phyloP scores from a whole-genome alignment of 2,797 vertebrate genomes.

The Ispidina lecontei region DNA sequence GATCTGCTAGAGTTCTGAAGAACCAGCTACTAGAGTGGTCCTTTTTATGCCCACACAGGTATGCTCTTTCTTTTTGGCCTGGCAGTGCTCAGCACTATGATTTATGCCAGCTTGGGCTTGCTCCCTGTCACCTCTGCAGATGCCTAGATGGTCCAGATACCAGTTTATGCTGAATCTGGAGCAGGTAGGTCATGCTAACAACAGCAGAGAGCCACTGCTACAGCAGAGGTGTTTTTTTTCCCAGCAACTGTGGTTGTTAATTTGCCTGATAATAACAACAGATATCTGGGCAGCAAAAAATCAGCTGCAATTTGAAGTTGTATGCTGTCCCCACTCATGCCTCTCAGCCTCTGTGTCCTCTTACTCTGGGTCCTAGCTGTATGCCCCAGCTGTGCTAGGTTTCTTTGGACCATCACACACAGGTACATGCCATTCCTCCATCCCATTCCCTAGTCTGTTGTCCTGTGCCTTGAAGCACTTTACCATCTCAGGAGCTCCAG shows the following conservation, averaged over 20 bases:
- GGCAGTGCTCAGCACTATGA: neutral
- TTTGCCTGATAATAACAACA: neutral
- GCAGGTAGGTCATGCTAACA: neutral
- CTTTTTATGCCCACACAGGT: neutral
- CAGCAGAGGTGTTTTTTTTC: neutral
- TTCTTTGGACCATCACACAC: neutral
- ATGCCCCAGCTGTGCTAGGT: neutral
- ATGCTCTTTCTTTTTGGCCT: neutral
- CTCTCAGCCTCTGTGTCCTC: neutral
- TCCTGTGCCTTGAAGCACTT: neutral
- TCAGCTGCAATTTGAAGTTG: neutral
- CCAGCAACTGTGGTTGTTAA: neutral
- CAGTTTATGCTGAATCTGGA: neutral
- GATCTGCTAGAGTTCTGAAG: neutral
- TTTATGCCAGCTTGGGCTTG: neutral
- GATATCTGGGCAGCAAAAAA: neutral
- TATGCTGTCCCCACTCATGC: neutral
- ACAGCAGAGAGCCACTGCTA: neutral
- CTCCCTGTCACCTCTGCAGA: neutral
- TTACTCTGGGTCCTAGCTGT: neutral
- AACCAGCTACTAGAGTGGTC: neutral
- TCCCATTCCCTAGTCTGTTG: neutral
- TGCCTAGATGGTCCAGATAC: neutral
- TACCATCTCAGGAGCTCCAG: neutral
- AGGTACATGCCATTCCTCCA: neutral